Percentiles rank a stretch among this genome's conserved stretches.
phyloP scores from a whole-genome alignment of 2,888 invertebrate genomes.

The Apodemia hepburni region DNA sequence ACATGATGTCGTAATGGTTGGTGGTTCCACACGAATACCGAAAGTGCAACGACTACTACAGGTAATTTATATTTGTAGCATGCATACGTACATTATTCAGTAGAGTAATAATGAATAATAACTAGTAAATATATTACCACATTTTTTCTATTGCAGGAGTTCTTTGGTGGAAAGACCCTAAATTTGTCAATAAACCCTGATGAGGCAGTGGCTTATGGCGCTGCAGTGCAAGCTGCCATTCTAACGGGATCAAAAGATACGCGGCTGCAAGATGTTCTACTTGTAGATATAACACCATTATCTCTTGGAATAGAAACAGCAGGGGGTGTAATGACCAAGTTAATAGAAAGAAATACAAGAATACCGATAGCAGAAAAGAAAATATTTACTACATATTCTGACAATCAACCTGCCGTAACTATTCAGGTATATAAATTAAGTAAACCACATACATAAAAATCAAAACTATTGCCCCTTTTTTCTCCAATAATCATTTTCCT shows the following conservation, averaged over 20 bases:
- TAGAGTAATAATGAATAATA: neutral
- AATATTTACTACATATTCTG: slow-evolving; percentile 94
- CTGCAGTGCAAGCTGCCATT: slow-evolving; percentile 96
- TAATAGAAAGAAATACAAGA: slow-evolving; percentile 90
- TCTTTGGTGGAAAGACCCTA: slow-evolving; percentile 89
- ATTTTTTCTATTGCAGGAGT: slow-evolving; percentile 71
- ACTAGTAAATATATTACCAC: neutral
- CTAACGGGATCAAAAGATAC: slow-evolving; percentile 84
- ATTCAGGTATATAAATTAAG: slow-evolving; percentile 65
- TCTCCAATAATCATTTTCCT: too few species aligned
- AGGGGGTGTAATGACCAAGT: slow-evolving; percentile 91
- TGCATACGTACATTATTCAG: too few species aligned
- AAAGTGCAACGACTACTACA: slow-evolving; percentile 93
- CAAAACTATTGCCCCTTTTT: too few species aligned
- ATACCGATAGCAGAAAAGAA: slow-evolving; percentile 90
- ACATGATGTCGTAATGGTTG: slow-evolving; percentile 91
- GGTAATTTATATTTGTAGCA: slow-evolving; percentile 37
- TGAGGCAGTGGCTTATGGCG: slow-evolving; percentile 96
- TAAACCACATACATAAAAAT: neutral
- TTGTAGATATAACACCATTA: slow-evolving; percentile 90
- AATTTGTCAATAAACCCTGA: slow-evolving; percentile 96
- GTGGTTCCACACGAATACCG: slow-evolving; percentile 95
- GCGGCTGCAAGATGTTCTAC: slow-evolving; percentile 89
- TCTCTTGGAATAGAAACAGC: slow-evolving; percentile 92
- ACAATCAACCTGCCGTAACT: slow-evolving; percentile 94